Base-by-base conservation (phyloP, 2,797 vertebrate genomes). In the Rhabdomys pumilio region DNA sequence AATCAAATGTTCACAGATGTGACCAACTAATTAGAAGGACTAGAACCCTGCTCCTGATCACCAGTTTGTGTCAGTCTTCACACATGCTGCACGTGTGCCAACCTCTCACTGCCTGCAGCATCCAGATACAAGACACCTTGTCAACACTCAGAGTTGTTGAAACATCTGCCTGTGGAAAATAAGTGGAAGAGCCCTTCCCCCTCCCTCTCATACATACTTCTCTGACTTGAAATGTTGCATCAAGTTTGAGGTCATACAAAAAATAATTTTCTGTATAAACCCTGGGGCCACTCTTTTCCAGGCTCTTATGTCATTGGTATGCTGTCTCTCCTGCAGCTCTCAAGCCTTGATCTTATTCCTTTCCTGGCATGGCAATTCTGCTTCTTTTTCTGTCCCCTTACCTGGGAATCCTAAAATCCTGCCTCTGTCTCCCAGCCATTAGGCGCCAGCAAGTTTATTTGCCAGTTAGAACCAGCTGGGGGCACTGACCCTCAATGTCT, bases 161-260 rank as follows among this genome's bases (percentile, higher is more conserved):
- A 89, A 84, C 84, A 88, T 87, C 86, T 91, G 91, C 77, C 31
- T 75, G 24, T 77, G 94, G 53, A 84, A 84, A 97, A 72, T 65
- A 65, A 82, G 67, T 77, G 72, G 47, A 59, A 83, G 82, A 89
- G 29, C 59, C 34, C 31, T 47, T 15, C 50, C 50, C 9, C 72
- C 7, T 67, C 59, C 38, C 14, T 19, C 26, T 67, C 12, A 72
- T 14, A 82, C 31, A 84, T 4, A 38, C 59, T 44, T 73, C 75
- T 95, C 61, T 93, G 73, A 31, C 57, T 91, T 83, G 55, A 89
- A 87, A 84, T 50, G 50, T 63, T 91, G 3, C 38, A 22, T 47
- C 75, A 72, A 41, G 19, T 89, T 96, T 87, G 38, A 41, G 61
- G 29, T 19, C 4, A 26, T 53, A 73, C 76, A 86, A 90, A 89